A percentile compares a stretch with the other conserved stretches of the same genome.
Conservation (phyloP, 2,888 invertebrate species). For the Idaea dimidiata region DNA sequence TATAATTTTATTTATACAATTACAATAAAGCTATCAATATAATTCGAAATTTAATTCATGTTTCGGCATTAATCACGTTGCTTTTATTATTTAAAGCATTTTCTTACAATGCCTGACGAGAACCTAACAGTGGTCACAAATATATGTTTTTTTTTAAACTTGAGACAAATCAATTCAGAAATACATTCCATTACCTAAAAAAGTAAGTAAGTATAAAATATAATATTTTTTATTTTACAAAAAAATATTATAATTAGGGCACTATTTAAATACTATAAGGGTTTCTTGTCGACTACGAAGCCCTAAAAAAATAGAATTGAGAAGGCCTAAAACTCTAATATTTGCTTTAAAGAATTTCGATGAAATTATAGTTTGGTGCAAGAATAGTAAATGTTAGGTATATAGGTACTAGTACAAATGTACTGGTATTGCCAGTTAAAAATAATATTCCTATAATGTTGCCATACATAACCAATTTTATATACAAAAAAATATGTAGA, state of each 20-base stretch:
- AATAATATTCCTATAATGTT: conserved; percentile 11
- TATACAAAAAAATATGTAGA: background rate
- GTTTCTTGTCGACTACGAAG: too few species aligned
- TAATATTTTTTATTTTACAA: background rate
- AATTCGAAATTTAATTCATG: too few species aligned
- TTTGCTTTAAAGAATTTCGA: background rate
- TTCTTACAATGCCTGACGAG: too few species aligned
- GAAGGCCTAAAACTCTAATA: background rate
- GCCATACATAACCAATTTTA: conserved; percentile 5
- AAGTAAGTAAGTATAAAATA: background rate
- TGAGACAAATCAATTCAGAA: background rate
- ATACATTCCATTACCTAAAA: background rate
- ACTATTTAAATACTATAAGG: background rate
- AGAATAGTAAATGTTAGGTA: conserved; percentile 5
- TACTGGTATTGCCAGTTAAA: conserved; percentile 4
- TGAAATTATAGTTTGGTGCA: conserved; percentile 5
- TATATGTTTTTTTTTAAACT: too few species aligned
- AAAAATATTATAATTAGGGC: background rate
- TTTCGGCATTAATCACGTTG: too few species aligned
- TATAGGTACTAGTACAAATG: conserved; percentile 2
- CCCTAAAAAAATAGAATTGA: background rate
- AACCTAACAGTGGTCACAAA: too few species aligned
- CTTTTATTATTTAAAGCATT: too few species aligned
- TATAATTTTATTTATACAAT: too few species aligned
- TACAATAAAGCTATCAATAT: too few species aligned